A percentile compares a stretch with the other conserved stretches of the same genome.
Conservation (phyloP, 1,140 invertebrate species). For the Panonychus citri region DNA sequence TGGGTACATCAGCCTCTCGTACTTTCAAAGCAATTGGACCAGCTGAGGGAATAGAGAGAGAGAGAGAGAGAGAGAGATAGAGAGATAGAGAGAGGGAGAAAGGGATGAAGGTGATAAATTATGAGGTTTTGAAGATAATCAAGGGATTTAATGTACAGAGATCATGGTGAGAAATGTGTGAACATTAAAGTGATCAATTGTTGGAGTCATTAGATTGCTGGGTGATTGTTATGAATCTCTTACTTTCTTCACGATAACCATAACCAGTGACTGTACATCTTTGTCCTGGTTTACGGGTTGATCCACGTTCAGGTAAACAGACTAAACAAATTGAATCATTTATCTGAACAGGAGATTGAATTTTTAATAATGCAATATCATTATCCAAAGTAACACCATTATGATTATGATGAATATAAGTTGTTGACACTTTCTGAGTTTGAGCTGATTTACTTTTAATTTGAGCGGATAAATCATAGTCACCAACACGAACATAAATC, state of each 20-base stretch:
- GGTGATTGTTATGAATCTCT: conserved; percentile 10
- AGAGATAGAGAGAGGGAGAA: too few species aligned
- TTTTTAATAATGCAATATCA: conserved; percentile 67
- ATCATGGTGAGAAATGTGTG: too few species aligned
- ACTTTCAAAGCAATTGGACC: conserved; percentile 69
- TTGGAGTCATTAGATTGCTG: too few species aligned
- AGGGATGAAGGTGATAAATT: neutral
- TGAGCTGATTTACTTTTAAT: conserved; percentile 66
- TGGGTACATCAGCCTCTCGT: conserved; percentile 68
- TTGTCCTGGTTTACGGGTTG: conserved; percentile 59
- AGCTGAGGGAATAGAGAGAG: conserved; percentile 31
- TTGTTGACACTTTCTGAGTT: conserved; percentile 62
- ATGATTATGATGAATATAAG: conserved; percentile 88
- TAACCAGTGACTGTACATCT: conserved; percentile 77
- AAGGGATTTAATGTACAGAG: neutral
- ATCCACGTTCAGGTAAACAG: conserved; percentile 61
- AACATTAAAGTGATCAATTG: too few species aligned
- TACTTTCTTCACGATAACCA: conserved; percentile 73
- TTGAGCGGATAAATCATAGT: conserved; percentile 56
- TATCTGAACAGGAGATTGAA: conserved; percentile 66
- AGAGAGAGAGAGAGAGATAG: too few species aligned
- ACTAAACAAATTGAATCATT: conserved; percentile 58
- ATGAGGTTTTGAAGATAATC: neutral
- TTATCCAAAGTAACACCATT: conserved; percentile 86
- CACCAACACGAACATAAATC: conserved; percentile 72